A percentile compares a stretch with the other conserved stretches of the same genome.
Conservation (phyloP, 2,888 invertebrate genomes). For the Heliconius erato region DNA sequence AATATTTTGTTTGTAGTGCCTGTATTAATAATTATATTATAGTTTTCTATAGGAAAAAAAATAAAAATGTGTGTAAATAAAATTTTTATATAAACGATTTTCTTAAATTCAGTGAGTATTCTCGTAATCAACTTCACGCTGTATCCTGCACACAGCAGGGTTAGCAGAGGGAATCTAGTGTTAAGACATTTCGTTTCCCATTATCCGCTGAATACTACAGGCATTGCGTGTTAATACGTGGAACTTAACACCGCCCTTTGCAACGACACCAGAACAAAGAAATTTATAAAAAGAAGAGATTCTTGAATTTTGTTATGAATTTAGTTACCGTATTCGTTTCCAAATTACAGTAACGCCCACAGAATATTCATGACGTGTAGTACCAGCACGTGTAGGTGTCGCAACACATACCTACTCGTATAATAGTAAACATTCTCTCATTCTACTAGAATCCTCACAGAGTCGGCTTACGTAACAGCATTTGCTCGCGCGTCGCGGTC, state of each 20-base stretch:
- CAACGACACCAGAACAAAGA: too few species aligned
- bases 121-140: too few species aligned
- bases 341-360: neutral
- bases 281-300: too few species aligned
- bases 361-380: neutral
- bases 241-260: too few species aligned
- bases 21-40: neutral
- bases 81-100: too few species aligned
- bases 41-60: neutral
- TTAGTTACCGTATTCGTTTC: neutral
- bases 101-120: too few species aligned
- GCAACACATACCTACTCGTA: neutral
- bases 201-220: too few species aligned
- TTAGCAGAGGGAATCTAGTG: too few species aligned
- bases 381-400: neutral
- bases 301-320: neutral
- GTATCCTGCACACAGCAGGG: too few species aligned
- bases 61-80: too few species aligned
- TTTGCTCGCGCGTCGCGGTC: constrained; percentile 28
- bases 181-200: too few species aligned
- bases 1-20: neutral
- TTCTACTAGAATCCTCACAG: constrained; percentile 10
- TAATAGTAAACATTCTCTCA: constrained; percentile 35
- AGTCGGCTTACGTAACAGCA: constrained; percentile 25
- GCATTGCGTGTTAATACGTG: too few species aligned